Conservation (phyloP, 1,140 invertebrate species). For the Drosophila aff. region DNA sequence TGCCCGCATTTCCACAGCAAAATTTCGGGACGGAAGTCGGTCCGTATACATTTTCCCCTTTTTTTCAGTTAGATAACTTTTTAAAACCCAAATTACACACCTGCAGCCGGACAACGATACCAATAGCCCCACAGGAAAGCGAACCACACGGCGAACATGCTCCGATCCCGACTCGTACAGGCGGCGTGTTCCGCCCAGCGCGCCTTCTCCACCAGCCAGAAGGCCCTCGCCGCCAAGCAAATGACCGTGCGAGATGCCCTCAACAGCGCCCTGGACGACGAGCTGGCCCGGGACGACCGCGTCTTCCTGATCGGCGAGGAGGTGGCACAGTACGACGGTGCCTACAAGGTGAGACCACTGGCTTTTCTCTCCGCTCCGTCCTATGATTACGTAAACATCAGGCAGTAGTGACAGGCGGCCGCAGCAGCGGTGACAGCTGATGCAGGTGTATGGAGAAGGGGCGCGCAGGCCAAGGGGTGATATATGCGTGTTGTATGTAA, state of each 20-base stretch:
- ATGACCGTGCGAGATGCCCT: constrained; percentile 98
- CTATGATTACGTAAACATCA: constrained; percentile 82
- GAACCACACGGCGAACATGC: constrained; percentile 50
- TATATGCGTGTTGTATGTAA: constrained; percentile 26
- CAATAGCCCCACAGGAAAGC: constrained; percentile 16
- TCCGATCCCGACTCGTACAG: constrained; percentile 62
- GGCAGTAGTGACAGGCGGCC: constrained; percentile 20
- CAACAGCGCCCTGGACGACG: constrained; percentile 98
- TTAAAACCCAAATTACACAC: constrained; percentile 4
- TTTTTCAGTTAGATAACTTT: constrained; percentile 38
- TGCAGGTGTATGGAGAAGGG: constrained; percentile 16
- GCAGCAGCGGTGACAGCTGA: constrained; percentile 62
- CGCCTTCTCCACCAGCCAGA: constrained; percentile 87
- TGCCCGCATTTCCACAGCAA: constrained; percentile 20
- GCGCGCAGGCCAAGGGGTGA: not conserved
- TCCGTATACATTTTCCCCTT: constrained; percentile 32
- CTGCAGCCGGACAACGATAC: constrained; percentile 35
- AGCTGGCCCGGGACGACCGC: constrained; percentile 96
- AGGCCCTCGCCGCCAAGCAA: constrained; percentile 87
- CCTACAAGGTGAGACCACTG: constrained; percentile 93
- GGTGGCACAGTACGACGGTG: constrained; percentile 99
- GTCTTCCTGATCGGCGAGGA: constrained; percentile 99
- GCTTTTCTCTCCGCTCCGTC: constrained; percentile 24
- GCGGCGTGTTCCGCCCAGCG: constrained; percentile 81
- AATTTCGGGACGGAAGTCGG: constrained; percentile 65